A percentile compares a stretch with the other conserved stretches of the same genome.
Conservation (phyloP, 2,113 vertebrate genomes). For the Brachionichthys hirsutus region DNA sequence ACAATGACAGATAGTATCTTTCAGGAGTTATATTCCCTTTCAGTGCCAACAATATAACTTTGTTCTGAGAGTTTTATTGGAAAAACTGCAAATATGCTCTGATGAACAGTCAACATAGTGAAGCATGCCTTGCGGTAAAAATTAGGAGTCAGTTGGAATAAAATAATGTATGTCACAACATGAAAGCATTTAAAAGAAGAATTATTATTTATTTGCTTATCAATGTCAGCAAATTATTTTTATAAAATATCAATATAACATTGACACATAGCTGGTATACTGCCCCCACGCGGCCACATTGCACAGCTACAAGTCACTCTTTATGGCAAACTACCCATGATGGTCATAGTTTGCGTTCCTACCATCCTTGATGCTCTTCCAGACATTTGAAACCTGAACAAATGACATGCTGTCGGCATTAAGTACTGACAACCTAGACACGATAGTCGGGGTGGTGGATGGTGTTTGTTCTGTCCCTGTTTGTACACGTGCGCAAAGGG, state of each 20-base stretch:
- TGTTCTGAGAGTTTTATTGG: not conserved
- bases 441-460: not conserved
- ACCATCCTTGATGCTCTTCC: slow-evolving; percentile 1
- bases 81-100: not conserved
- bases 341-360: not conserved
- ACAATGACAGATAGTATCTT: slow-evolving; percentile 20
- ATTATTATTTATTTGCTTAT: too few species aligned
- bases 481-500: slow-evolving; percentile 1
- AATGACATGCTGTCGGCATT: slow-evolving; percentile 41
- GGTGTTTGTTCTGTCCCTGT: not conserved
- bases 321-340: too few species aligned
- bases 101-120: too few species aligned
- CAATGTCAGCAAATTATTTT: too few species aligned
- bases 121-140: too few species aligned
- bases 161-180: too few species aligned
- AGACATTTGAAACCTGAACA: slow-evolving; percentile 53
- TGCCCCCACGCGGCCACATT: too few species aligned
- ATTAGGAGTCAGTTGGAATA: too few species aligned
- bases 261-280: too few species aligned
- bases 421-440: slow-evolving; percentile 58
- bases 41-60: not conserved
- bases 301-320: too few species aligned
- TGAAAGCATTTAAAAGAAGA: too few species aligned
- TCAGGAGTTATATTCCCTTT: slow-evolving; percentile 7
- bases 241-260: too few species aligned